phyloP scores from a whole-genome alignment of 2,888 invertebrate species.

The Habrosyne pyritoides region DNA sequence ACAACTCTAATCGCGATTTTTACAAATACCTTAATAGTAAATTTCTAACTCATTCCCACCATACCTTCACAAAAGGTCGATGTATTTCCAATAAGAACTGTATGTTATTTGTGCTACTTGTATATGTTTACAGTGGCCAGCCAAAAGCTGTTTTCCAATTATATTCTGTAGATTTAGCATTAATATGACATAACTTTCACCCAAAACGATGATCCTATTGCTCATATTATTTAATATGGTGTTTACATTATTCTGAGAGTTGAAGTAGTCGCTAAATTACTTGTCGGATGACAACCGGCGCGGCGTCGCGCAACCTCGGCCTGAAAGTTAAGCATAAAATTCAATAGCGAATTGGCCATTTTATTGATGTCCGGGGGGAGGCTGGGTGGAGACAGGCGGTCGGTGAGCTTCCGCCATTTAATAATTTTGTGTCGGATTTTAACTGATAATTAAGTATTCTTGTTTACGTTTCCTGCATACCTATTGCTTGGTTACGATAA shows the following conservation, averaged over 20 bases:
- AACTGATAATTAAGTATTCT: conserved; percentile 50
- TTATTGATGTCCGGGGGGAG: conserved; percentile 83
- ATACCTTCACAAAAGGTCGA: conserved; percentile 54
- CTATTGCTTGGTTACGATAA: conserved; percentile 37
- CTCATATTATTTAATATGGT: conserved; percentile 52
- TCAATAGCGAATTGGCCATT: conserved; percentile 84
- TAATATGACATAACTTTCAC: conserved; percentile 81
- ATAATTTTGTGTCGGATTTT: conserved; percentile 58
- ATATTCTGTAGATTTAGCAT: conserved; percentile 62
- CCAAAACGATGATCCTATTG: conserved; percentile 56
- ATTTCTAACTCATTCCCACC: conserved; percentile 62
- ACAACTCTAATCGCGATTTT: conserved; percentile 28
- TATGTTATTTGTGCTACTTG: conserved; percentile 47
- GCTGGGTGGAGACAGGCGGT: conserved; percentile 77
- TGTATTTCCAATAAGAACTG: conserved; percentile 56
- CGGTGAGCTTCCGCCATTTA: conserved; percentile 79
- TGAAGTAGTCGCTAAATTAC: conserved; percentile 69
- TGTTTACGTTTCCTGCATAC: conserved; percentile 58
- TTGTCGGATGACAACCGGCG: conserved; percentile 76
- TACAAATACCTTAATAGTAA: conserved; percentile 63
- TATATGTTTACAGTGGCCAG: conserved; percentile 62
- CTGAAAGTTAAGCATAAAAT: conserved; percentile 78
- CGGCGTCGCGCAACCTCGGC: conserved; percentile 79
- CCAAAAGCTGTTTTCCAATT: conserved; percentile 52
- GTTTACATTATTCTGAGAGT: conserved; percentile 63